phyloP scores from a whole-genome alignment of 2,888 invertebrate species.

The Drosophila gaucha region DNA sequence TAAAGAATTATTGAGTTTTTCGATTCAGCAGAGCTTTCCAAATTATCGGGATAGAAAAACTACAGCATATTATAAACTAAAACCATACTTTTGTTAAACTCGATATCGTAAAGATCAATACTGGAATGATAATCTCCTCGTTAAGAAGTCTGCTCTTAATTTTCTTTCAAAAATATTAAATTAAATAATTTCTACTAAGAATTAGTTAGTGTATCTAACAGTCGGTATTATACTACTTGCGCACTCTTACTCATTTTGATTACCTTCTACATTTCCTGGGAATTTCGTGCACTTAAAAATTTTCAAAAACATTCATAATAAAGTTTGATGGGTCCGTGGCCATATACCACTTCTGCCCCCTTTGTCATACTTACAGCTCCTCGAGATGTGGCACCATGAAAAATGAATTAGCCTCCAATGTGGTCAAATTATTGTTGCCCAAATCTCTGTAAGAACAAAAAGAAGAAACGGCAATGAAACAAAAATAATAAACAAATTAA shows the following conservation, averaged over 20 bases:
- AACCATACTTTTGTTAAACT: too few species aligned
- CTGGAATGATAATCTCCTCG: too few species aligned
- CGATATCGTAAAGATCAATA: too few species aligned
- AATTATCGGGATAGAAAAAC: too few species aligned
- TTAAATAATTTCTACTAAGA: too few species aligned
- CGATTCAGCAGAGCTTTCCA: too few species aligned
- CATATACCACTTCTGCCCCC: too few species aligned
- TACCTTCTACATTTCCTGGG: neutral
- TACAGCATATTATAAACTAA: too few species aligned
- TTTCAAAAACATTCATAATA: slow-evolving; percentile 13
- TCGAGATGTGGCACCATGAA: slow-evolving; percentile 89
- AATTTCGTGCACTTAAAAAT: slow-evolving; percentile 6
- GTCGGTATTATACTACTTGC: neutral
- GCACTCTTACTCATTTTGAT: neutral
- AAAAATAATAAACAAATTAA: slow-evolving; percentile 57
- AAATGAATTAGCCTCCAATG: slow-evolving; percentile 89
- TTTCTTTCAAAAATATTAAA: too few species aligned
- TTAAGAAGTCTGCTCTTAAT: too few species aligned
- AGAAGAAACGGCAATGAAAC: slow-evolving; percentile 7
- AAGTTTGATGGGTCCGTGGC: neutral
- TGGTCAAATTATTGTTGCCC: slow-evolving; percentile 92
- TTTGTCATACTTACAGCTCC: slow-evolving; percentile 88
- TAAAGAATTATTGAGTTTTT: too few species aligned
- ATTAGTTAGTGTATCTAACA: neutral
- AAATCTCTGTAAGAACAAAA: slow-evolving; percentile 88